phyloP scores from a whole-genome alignment of 2,797 vertebrate species.

The Myiothlypis chrysogaster region DNA sequence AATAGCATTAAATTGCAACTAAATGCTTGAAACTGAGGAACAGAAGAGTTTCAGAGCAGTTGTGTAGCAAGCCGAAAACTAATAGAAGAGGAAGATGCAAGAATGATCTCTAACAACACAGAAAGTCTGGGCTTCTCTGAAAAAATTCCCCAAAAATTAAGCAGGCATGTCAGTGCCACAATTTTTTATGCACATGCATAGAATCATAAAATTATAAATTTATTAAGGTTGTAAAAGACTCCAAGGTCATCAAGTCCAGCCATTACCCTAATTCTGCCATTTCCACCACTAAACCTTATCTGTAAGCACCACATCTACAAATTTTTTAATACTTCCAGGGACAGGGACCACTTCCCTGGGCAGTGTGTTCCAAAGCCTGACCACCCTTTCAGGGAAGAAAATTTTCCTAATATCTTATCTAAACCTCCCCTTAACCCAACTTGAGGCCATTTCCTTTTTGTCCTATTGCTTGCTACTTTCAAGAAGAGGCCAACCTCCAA shows the following conservation, averaged over 20 bases:
- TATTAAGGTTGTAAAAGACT: not conserved
- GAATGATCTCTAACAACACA: not conserved
- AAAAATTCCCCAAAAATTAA: not conserved
- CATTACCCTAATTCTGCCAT: not conserved
- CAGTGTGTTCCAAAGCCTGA: not conserved
- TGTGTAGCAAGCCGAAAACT: not conserved
- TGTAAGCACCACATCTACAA: not conserved
- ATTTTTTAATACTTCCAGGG: not conserved
- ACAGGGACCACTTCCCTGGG: not conserved
- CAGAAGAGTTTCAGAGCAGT: not conserved
- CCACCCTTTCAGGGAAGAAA: not conserved
- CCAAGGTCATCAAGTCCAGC: not conserved
- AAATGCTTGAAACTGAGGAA: slow-evolving; percentile 5
- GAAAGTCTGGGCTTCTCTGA: not conserved
- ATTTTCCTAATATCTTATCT: not conserved
- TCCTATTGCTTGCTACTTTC: not conserved
- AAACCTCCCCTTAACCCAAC: rapidly evolving
- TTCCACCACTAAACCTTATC: not conserved
- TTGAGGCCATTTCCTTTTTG: not conserved
- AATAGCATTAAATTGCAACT: slow-evolving; percentile 44
- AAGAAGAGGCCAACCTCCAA: not conserved
- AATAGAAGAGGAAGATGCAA: not conserved
- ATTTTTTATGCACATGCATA: not conserved
- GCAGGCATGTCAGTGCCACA: not conserved
- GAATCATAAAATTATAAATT: not conserved